Base-by-base conservation (phyloP, 1,140 invertebrate genomes). In the Drosophila repleta region DNA sequence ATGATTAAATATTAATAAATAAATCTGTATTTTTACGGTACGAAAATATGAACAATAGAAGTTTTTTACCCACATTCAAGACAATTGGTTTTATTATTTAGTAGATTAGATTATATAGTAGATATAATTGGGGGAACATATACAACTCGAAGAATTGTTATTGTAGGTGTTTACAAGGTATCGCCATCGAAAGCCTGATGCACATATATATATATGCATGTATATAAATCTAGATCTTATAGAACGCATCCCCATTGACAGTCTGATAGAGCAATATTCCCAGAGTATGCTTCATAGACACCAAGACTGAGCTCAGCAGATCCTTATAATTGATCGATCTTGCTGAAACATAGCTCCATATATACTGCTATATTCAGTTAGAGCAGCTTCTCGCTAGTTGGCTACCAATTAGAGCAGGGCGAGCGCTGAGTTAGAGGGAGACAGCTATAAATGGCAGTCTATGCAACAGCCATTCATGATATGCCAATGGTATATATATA, bases 1-100 rank as follows among this genome's bases (percentile, higher is more conserved):
- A 71, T 52, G 37, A 60, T 32, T 60, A 62, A 66, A 56, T 43
- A 66, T 58, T 51, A 64, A 74, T 58, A 49, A 68, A 62, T 51
- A 87, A 77, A 74, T 58, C 74, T 68, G 49, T 74, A 74, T 75
- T 82, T 78, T 66, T 85, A 78, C n/a, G 83, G 82, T 79, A 60
- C 67, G 57, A 18, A 46, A 46, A 21, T 5, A 20, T 21, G 24
- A 11, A 15, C 61, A 76, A 82, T 87, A 87, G 53, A 37, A 85
- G 75, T 87, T 85, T 77, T 77, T 75, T 78, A 71, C 55, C 78
- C 57, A 76, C 41, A 74, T 56, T 49, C 15, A 48, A 58, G 57
- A 35, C 2, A 8, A 6, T 13, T 13, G 29, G 29, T 29, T 29
- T 20, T 48, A 48, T 48, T 48, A 26, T 26, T 48, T 3, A 8